A percentile compares a stretch with the other conserved stretches of the same genome.
phyloP scores from a whole-genome alignment of 1,140 invertebrate species.

The Magallana gigas region DNA sequence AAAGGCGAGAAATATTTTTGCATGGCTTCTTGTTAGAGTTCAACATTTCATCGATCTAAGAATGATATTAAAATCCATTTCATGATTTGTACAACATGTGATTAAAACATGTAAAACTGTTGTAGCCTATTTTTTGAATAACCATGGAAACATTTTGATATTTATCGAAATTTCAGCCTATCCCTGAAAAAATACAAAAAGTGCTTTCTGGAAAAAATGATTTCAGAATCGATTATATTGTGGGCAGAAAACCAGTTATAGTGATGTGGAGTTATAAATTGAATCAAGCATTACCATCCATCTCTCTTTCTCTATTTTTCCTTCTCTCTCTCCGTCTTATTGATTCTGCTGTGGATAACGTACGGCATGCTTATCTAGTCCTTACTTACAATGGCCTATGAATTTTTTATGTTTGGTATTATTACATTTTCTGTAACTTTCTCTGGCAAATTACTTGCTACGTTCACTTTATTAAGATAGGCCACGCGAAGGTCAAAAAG shows the following conservation, averaged over 20 bases:
- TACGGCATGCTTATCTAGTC: neutral
- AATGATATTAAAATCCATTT: neutral
- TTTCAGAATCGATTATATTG: too few species aligned
- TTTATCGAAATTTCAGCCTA: too few species aligned
- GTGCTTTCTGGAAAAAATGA: too few species aligned
- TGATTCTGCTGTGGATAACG: neutral
- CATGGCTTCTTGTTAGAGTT: neutral
- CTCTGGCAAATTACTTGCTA: neutral
- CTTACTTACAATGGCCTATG: neutral
- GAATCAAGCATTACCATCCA: neutral
- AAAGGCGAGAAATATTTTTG: neutral
- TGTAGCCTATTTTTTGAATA: too few species aligned
- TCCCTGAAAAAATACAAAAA: too few species aligned
- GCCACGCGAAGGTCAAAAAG: too few species aligned
- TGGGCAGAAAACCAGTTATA: too few species aligned
- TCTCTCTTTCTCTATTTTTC: neutral
- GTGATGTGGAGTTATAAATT: too few species aligned
- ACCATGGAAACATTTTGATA: too few species aligned
- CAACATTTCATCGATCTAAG: conserved; percentile 1
- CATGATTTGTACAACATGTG: conserved; percentile 15
- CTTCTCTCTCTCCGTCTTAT: neutral
- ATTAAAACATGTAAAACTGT: neutral
- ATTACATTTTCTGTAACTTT: conserved; percentile 22
- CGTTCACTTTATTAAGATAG: too few species aligned
- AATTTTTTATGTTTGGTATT: conserved; percentile 22